Base-by-base conservation (phyloP, 2,797 vertebrate genomes). In the Chromobotia macracanthus region DNA sequence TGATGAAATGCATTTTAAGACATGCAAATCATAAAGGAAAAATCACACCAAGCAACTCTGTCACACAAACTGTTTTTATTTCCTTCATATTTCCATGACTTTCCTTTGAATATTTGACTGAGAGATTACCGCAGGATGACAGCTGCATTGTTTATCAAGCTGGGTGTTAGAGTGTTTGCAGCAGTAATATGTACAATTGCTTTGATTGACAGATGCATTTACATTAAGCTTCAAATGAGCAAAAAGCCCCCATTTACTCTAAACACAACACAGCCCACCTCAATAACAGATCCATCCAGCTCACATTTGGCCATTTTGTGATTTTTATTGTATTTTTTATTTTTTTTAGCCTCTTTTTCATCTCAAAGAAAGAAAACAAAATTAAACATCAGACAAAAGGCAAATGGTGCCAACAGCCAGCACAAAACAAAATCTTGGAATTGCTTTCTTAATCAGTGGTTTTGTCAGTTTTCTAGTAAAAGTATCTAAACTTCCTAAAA, bases 191-290 rank as follows among this genome's bases (percentile, higher is more conserved):
- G 72, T 38, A 61, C 69, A 72, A 70, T 68, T 81, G 71, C 50
- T 81, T 77, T 83, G 72, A 83, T 41, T 69, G 79, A 61, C 63
- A 18, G 46, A 64, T 46, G 23, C 38, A 67, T 82, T 80, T 23
- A 67, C 63, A 58, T 72, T 53, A 72, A 53, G 55, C 56, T 38
- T 16, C 8, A 75, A 67, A 82, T 58, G 23, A 51, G 61, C 31
- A 75, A 51, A 80, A 75, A 69, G 50, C 50, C 11, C 44, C 16
- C 64, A 68, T 79, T 85, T 60, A 10, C 25, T 72, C 70, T 65
- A 70, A 70, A 65, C 46, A 44, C 6, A 19, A 13, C 67, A 72
- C 21, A 44, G 64, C 76, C 76, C 67, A 53, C 44, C 76, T 78
- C 44, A 53, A 71, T 78, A 71, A 71, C 55, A 64, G 46, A 78